A percentile compares a stretch with the other conserved stretches of the same genome.
These are phyloP conservation scores for Stigmatopora nigra DNA, from an alignment of 2,113 vertebrate species.

Conservation along the genomic window DNA sequence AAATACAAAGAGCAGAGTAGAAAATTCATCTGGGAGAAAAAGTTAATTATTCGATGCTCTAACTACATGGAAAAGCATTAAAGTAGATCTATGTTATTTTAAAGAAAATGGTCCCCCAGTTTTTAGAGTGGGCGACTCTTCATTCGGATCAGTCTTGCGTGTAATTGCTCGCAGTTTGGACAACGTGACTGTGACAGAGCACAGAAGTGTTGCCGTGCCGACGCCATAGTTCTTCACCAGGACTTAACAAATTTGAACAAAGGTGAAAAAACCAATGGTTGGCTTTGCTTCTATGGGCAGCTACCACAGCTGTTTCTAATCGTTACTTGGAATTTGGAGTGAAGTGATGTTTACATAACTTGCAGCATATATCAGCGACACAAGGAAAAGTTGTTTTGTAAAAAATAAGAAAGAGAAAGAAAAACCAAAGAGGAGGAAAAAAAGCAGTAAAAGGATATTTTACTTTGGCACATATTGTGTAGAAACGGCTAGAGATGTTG, in stretches of 20 bases:
- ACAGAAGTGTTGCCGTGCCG: constrained; percentile 25
- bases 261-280: constrained; percentile 41
- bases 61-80: constrained; percentile 12
- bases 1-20: constrained; percentile 18
- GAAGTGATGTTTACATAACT: constrained; percentile 57
- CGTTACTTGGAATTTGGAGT: constrained; percentile 38
- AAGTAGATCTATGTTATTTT: constrained; percentile 7
- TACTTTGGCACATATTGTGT: constrained; percentile 31
- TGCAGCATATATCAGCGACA: constrained; percentile 51
- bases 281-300: constrained; percentile 30
- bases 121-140: constrained; percentile 24
- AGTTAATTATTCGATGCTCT: background rate
- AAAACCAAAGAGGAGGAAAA: constrained; percentile 10
- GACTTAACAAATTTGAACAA: constrained; percentile 51
- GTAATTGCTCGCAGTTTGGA: constrained; percentile 41
- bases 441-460: constrained; percentile 30
- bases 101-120: constrained; percentile 21
- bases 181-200: constrained; percentile 41
- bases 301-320: constrained; percentile 62
- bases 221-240: constrained; percentile 33
- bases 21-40: constrained; percentile 2
- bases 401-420: constrained; percentile 36
- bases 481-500: constrained; percentile 53
- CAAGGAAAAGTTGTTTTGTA: constrained; percentile 50
- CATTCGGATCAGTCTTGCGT: constrained; percentile 37